Conservation (phyloP, 2,888 invertebrate genomes). For the Prenolepis imparis region DNA sequence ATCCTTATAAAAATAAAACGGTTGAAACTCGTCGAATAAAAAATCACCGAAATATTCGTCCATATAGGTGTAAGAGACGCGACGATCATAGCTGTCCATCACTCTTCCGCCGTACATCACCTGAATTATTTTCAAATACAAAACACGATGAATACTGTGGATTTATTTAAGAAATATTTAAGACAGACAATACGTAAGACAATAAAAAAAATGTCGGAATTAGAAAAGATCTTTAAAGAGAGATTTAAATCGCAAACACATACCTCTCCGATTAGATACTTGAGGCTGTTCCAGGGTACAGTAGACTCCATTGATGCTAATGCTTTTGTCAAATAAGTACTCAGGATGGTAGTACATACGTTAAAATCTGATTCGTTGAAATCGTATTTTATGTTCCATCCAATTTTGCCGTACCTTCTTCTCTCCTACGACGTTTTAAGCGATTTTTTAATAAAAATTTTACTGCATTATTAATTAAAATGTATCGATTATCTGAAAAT, state of each 20-base stretch:
- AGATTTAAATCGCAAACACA: slow-evolving; percentile 52
- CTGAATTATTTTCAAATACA: slow-evolving; percentile 83
- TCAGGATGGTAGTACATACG: slow-evolving; percentile 94
- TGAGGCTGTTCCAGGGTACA: slow-evolving; percentile 96
- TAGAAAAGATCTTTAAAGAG: background rate
- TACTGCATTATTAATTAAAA: background rate
- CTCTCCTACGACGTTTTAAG: slow-evolving; percentile 88
- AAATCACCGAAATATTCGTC: slow-evolving; percentile 98
- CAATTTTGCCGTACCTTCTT: slow-evolving; percentile 96
- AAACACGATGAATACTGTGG: background rate
- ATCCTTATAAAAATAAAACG: slow-evolving; percentile 95
- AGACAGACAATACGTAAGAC: background rate
- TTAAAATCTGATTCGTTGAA: slow-evolving; percentile 97
- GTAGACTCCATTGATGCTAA: slow-evolving; percentile 88
- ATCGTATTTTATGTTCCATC: slow-evolving; percentile 97
- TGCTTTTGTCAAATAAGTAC: slow-evolving; percentile 93
- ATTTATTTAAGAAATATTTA: background rate
- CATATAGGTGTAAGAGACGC: slow-evolving; percentile 95
- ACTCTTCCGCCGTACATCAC: slow-evolving; percentile 98
- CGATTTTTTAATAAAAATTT: background rate
- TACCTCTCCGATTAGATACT: slow-evolving; percentile 97
- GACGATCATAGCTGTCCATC: slow-evolving; percentile 96
- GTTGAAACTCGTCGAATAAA: slow-evolving; percentile 95
- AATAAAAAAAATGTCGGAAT: background rate
- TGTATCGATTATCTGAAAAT: slow-evolving; percentile 50